Percentiles rank a stretch among this genome's conserved stretches.
phyloP scores from a whole-genome alignment of 2,797 vertebrate species.

The Pseudomugil gertrudae region DNA sequence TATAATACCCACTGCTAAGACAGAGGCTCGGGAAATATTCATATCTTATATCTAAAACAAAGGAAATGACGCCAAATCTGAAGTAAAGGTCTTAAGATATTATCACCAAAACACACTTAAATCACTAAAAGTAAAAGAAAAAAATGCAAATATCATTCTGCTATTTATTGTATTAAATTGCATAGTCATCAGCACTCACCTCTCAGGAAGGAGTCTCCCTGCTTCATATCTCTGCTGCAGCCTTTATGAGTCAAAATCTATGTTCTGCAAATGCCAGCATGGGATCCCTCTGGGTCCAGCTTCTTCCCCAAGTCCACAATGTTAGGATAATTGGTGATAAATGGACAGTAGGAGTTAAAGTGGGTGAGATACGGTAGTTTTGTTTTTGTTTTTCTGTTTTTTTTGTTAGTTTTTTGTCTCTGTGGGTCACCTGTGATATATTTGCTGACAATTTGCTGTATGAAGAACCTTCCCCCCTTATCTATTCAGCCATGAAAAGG shows the following conservation, averaged over 20 bases:
- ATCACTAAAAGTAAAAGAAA: neutral
- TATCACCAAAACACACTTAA: neutral
- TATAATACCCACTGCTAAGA: neutral
- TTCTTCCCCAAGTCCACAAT: neutral
- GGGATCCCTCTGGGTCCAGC: neutral
- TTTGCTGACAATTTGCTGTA: neutral
- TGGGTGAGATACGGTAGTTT: too few species aligned
- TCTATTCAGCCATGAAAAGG: neutral
- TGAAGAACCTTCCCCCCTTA: neutral
- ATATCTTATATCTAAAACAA: neutral
- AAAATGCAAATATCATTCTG: neutral
- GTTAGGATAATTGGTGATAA: neutral
- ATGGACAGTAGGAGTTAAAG: neutral
- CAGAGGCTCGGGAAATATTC: neutral
- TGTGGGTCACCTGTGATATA: neutral
- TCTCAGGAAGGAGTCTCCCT: neutral
- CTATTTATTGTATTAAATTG: neutral
- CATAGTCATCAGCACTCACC: neutral
- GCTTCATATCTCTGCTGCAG: neutral
- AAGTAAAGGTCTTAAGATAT: neutral
- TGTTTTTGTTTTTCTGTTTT: neutral
- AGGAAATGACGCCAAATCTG: neutral
- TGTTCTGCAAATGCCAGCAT: neutral
- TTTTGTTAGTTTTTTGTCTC: neutral
- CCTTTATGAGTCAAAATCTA: neutral